Conservation (phyloP, 2,888 invertebrate species). For the Unio pictorum region DNA sequence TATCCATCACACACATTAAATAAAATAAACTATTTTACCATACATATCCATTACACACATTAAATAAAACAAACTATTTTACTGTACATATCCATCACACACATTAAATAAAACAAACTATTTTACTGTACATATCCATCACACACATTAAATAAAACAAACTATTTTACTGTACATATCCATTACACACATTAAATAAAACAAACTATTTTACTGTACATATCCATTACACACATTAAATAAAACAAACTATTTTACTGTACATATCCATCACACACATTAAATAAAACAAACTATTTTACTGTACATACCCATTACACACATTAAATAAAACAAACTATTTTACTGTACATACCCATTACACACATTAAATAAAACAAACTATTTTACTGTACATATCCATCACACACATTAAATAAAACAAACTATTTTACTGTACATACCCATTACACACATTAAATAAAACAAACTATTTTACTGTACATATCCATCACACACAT, state of each 20-base stretch:
- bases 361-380: neutral
- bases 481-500: neutral
- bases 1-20: neutral
- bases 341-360: neutral
- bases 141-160: neutral
- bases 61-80: neutral
- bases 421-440: neutral
- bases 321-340: neutral
- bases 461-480: neutral
- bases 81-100: neutral
- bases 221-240: neutral
- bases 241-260: neutral
- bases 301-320: neutral
- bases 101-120: neutral
- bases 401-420: neutral
- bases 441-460: neutral
- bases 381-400: neutral
- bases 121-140: neutral
- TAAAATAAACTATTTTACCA: neutral
- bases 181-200: neutral
- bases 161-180: neutral
- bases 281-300: neutral
- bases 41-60: neutral
- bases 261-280: neutral
- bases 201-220: neutral